Evolutionary conservation across 2,113 vertebrate genomes (phyloP).

Genomic region (Cnemophilus loriae): DNA sequence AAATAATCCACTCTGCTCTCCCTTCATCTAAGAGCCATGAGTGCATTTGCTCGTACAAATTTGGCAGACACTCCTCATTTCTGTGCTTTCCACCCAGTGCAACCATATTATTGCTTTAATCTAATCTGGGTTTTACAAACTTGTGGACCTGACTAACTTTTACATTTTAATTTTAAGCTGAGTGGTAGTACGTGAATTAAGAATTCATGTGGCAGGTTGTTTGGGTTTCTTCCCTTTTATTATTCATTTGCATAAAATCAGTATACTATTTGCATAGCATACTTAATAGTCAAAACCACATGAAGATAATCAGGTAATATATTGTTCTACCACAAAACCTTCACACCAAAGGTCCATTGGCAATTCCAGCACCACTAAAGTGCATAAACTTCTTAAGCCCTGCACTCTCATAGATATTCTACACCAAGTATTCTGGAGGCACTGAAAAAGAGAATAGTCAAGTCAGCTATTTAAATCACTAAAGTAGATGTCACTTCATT

Average conservation of each 20-base stretch:
- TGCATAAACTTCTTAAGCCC: background rate
- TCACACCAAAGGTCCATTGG: background rate
- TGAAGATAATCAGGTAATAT: background rate
- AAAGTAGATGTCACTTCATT: background rate
- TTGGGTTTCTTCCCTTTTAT: background rate
- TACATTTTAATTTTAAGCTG: background rate
- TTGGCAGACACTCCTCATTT: background rate
- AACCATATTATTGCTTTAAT: background rate
- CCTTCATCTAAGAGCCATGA: background rate
- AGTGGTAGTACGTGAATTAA: background rate
- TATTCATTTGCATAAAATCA: background rate
- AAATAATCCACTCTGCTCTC: background rate
- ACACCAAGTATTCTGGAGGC: background rate
- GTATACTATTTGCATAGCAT: background rate
- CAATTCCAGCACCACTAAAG: background rate
- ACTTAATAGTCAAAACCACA: background rate
- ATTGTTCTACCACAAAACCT: background rate
- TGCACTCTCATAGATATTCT: background rate
- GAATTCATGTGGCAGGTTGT: background rate
- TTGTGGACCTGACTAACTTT: background rate
- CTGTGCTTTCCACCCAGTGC: background rate
- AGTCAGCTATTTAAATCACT: background rate
- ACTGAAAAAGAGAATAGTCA: background rate
- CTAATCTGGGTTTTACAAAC: background rate
- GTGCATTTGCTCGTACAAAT: background rate